Evolutionary conservation across 2,888 invertebrate genomes (phyloP).

Genomic region (Tipula confusa): DNA sequence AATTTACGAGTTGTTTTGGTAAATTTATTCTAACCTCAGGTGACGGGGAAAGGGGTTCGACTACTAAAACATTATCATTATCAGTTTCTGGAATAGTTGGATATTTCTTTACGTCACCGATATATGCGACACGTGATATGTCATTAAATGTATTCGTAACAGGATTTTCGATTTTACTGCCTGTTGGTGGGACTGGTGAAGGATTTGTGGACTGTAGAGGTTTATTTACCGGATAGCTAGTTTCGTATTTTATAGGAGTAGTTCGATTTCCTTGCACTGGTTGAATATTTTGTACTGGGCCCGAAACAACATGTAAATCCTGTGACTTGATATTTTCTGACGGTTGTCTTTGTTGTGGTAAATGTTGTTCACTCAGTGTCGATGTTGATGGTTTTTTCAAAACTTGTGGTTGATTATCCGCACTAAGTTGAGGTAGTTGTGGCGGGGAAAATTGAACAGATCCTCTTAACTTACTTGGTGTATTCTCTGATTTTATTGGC

Average conservation of each 20-base stretch:
- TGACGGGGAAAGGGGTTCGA: neutral
- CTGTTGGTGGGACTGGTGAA: neutral
- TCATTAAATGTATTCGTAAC: no score
- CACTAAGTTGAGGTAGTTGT: neutral
- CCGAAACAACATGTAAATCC: neutral
- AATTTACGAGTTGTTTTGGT: neutral
- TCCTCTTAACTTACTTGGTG: neutral
- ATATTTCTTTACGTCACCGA: no score
- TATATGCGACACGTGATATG: no score
- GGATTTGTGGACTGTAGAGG: neutral
- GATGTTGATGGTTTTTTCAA: neutral
- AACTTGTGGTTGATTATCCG: neutral
- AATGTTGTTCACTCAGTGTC: neutral
- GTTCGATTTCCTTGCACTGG: neutral
- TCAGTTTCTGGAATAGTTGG: no score
- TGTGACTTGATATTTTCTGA: neutral
- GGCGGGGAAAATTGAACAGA: neutral
- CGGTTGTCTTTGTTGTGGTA: slow-evolving; percentile 35
- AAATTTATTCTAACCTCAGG: neutral
- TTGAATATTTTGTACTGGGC: neutral
- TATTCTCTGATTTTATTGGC: no score
- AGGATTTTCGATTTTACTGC: neutral
- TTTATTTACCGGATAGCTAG: neutral
- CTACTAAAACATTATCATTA: neutral
- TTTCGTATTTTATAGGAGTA: neutral